Percentiles rank a stretch among this genome's conserved stretches.
Evolutionary conservation across 2,888 invertebrate species (phyloP).

Genomic region (Oxycera nigricornis): DNA sequence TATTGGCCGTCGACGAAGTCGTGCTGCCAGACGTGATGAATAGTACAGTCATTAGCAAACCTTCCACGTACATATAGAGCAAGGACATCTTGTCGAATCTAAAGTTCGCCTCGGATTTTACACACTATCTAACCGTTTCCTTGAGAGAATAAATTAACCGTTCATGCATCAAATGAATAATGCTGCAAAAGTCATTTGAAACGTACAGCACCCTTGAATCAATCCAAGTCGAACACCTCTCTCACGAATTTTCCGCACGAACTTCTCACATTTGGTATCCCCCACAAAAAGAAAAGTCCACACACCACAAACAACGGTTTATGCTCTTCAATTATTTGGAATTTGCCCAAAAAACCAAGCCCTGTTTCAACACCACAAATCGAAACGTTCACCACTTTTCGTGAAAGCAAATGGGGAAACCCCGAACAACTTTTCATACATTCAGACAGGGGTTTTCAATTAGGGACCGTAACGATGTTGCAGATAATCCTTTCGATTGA

Average conservation of each 20-base stretch:
- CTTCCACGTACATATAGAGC: conserved; percentile 6
- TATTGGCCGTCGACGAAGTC: conserved; percentile 22
- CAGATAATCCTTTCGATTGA: neutral
- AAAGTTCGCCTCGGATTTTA: neutral
- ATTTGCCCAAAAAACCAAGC: neutral
- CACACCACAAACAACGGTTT: neutral
- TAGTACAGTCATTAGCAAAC: neutral
- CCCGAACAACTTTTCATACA: neutral
- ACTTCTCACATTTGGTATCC: neutral
- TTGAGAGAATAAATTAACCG: too few relatives aligned
- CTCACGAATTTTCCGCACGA: neutral
- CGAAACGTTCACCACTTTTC: conserved; percentile 25
- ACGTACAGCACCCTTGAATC: neutral
- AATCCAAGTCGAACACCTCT: neutral
- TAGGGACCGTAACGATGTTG: neutral
- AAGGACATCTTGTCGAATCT: neutral
- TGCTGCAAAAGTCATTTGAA: neutral
- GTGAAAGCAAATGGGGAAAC: neutral
- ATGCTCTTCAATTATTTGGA: conserved; percentile 13
- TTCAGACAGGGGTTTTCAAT: neutral
- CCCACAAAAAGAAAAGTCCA: neutral
- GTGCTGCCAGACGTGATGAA: conserved; percentile 26
- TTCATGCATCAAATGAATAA: neutral
- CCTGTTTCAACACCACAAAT: neutral
- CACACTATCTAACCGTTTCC: neutral